phyloP scores from a whole-genome alignment of 1,140 invertebrate genomes.

The Ostrea edulis region DNA sequence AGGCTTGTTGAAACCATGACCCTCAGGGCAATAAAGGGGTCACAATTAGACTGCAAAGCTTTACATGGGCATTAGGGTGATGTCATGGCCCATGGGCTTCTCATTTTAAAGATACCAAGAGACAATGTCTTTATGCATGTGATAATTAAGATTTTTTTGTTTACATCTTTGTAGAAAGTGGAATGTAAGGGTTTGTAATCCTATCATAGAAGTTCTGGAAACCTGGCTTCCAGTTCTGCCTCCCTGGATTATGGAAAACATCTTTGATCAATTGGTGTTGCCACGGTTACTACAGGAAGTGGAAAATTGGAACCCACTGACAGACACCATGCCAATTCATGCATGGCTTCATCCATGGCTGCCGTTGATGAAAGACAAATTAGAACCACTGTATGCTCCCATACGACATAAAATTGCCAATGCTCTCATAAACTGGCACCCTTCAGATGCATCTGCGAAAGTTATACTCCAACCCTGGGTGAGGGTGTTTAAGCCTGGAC shows the following conservation, averaged over 20 bases:
- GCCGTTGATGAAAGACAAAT: conserved; percentile 84
- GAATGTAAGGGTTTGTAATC: conserved; percentile 85
- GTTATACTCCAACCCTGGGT: conserved; percentile 96
- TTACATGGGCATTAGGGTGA: too few species aligned
- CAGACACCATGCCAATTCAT: conserved; percentile 95
- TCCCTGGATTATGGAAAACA: conserved; percentile 89
- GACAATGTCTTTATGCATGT: too few species aligned
- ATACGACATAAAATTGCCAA: conserved; percentile 93
- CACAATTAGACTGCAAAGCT: too few species aligned
- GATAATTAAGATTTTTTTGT: neutral
- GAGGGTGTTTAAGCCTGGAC: conserved; percentile 89
- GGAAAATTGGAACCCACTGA: conserved; percentile 95
- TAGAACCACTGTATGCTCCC: conserved; percentile 91
- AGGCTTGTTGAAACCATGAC: too few species aligned
- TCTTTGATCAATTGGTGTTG: conserved; percentile 90
- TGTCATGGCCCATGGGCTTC: too few species aligned
- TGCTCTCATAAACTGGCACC: conserved; percentile 91
- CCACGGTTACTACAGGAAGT: conserved; percentile 90
- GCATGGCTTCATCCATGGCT: conserved; percentile 98
- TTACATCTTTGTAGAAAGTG: conserved; percentile 71
- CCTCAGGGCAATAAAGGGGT: too few species aligned
- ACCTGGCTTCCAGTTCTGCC: conserved; percentile 91
- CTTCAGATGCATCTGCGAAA: conserved; percentile 93
- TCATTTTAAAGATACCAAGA: too few species aligned
- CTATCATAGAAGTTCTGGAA: conserved; percentile 89